phyloP scores from a whole-genome alignment of 92 coral and sea anemone species.

The Epizoanthus fatuus region DNA sequence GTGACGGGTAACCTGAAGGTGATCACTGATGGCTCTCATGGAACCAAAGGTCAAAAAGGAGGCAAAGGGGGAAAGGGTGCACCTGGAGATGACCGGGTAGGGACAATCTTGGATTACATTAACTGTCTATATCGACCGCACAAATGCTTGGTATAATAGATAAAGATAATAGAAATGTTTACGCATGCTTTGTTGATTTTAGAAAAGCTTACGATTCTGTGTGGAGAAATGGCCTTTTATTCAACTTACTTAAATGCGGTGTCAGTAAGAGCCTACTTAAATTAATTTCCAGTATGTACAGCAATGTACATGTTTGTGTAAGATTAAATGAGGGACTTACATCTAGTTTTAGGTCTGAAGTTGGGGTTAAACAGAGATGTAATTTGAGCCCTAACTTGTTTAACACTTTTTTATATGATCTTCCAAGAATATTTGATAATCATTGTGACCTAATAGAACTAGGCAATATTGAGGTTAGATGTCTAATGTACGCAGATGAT shows the following conservation, averaged over 20 bases:
- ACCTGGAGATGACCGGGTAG: no score
- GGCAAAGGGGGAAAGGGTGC: no score
- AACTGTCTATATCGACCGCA: no score
- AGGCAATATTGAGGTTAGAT: no score
- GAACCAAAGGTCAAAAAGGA: no score
- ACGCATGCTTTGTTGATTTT: slow-evolving; percentile 44
- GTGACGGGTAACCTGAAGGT: no score
- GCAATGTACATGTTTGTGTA: background rate
- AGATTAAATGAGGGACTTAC: slow-evolving; percentile 17
- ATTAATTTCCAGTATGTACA: slow-evolving; percentile 14
- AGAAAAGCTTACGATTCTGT: slow-evolving; percentile 41
- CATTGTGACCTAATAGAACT: slow-evolving; percentile 7
- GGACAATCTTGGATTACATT: no score
- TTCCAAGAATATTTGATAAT: slow-evolving; percentile 26
- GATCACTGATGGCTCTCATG: no score
- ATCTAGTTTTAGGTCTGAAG: background rate
- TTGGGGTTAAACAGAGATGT: slow-evolving; percentile 46
- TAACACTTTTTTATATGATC: slow-evolving; percentile 28
- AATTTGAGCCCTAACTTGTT: slow-evolving; percentile 47
- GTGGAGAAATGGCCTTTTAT: slow-evolving; percentile 45
- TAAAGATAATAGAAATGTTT: slow-evolving; percentile 11
- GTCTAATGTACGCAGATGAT: no score
- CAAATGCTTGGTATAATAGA: no score
- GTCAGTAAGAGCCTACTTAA: slow-evolving; percentile 3
- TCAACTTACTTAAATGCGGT: slow-evolving; percentile 20